Evolutionary conservation across 2,113 vertebrate genomes (phyloP).

Genomic region (Ammodytes marinus): DNA sequence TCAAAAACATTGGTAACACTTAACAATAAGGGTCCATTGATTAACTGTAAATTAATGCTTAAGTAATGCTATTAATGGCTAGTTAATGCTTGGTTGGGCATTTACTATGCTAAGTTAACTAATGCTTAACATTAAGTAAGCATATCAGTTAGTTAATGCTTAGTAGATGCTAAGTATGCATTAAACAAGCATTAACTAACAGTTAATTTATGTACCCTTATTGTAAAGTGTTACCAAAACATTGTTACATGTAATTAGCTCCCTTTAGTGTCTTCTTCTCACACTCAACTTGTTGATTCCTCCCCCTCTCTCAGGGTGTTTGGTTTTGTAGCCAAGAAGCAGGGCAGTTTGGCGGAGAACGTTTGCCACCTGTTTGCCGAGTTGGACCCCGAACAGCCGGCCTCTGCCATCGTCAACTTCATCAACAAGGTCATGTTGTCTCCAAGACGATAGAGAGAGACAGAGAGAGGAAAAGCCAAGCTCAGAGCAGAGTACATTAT

Average conservation of each 20-base stretch:
- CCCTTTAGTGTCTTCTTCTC: neutral
- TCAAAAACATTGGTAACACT: neutral
- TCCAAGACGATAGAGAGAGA: conserved; percentile 80
- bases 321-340: conserved; percentile 94
- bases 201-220: too few relatives aligned
- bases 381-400: conserved; percentile 93
- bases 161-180: too few relatives aligned
- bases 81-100: too few relatives aligned
- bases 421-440: conserved; percentile 94
- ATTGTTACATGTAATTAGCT: neutral
- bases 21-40: too few relatives aligned
- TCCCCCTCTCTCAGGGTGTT: conserved; percentile 86
- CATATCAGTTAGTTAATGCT: too few relatives aligned
- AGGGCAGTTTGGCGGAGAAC: conserved; percentile 90
- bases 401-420: conserved; percentile 92
- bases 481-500: neutral
- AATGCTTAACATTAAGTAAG: too few relatives aligned
- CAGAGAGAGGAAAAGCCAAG: neutral
- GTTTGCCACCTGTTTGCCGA: conserved; percentile 95
- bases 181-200: too few relatives aligned
- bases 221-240: too few relatives aligned
- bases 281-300: neutral
- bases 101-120: too few relatives aligned
- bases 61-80: too few relatives aligned
- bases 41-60: too few relatives aligned